These are phyloP conservation scores for Podarcis raffonei DNA, from an alignment of 2,113 vertebrate species.

Conservation along the genomic window DNA sequence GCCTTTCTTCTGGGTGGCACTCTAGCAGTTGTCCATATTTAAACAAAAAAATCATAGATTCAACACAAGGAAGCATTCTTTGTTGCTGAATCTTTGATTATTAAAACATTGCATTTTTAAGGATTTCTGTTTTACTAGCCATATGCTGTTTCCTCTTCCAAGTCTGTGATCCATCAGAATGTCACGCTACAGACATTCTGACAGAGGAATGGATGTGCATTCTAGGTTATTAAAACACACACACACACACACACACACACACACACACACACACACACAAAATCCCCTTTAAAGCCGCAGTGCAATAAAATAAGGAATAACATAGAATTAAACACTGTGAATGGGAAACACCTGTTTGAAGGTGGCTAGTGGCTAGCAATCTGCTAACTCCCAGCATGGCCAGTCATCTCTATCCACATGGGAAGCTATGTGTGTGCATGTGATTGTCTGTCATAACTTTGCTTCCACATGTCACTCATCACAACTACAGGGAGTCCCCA, in stretches of 20 bases:
- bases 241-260: not conserved
- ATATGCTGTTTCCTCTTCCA: not conserved
- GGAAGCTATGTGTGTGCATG: not conserved
- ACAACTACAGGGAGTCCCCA: not conserved
- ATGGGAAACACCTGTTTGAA: not conserved
- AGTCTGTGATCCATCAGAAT: not conserved
- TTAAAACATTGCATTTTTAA: not conserved
- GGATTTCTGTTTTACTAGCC: not conserved
- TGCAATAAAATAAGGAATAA: not conserved
- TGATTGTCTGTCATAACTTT: not conserved
- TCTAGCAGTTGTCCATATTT: not conserved
- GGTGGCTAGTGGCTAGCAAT: not conserved
- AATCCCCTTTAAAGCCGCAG: not conserved
- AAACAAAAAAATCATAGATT: not conserved
- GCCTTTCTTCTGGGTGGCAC: not conserved
- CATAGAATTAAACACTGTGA: not conserved
- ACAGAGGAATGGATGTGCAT: not conserved
- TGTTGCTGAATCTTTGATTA: not conserved
- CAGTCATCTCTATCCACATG: not conserved
- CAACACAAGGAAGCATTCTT: not conserved
- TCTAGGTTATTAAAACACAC: not conserved
- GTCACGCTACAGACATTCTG: not conserved
- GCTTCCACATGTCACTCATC: not conserved
- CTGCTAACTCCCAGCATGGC: not conserved
- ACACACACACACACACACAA: no score